phyloP scores from a whole-genome alignment of 2,888 invertebrate genomes.

The Bellardia bayeri region DNA sequence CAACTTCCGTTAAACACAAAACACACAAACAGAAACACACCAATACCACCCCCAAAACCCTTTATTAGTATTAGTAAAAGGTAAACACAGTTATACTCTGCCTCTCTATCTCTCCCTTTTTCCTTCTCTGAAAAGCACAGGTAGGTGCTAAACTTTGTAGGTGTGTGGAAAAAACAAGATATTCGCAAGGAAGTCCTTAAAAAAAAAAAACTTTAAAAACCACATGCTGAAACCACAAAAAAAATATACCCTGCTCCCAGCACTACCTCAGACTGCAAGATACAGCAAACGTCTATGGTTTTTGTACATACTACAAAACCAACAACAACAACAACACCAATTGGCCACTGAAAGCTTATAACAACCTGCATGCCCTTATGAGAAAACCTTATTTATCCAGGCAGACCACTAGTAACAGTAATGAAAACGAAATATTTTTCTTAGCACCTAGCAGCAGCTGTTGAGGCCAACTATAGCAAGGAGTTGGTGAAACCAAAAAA shows the following conservation, averaged over 20 bases:
- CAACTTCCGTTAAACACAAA: constrained; percentile 70
- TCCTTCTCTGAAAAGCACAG: not conserved
- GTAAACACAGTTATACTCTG: constrained; percentile 48
- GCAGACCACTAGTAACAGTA: constrained; percentile 34
- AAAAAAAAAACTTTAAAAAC: constrained; percentile 55
- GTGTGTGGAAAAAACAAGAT: constrained; percentile 25
- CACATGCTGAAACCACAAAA: constrained; percentile 70
- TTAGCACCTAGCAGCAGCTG: constrained; percentile 53
- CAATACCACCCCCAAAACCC: constrained; percentile 11
- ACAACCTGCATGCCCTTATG: constrained; percentile 54
- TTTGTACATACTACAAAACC: not conserved
- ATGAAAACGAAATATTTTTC: constrained; percentile 44
- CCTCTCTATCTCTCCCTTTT: not conserved
- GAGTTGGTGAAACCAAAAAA: constrained; percentile 31
- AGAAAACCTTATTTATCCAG: constrained; percentile 52
- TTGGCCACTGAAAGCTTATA: constrained; percentile 49
- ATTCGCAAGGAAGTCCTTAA: constrained; percentile 36
- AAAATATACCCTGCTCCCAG: constrained; percentile 5
- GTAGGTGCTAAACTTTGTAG: constrained; percentile 16
- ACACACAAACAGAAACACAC: not conserved
- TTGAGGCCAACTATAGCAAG: not conserved
- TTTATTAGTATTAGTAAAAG: constrained; percentile 45
- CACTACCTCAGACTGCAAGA: constrained; percentile 43
- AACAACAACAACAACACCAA: constrained; percentile 26
- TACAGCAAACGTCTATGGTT: constrained; percentile 39